Base-by-base conservation (phyloP, 2,113 vertebrate species). In the Polypterus bichir region DNA sequence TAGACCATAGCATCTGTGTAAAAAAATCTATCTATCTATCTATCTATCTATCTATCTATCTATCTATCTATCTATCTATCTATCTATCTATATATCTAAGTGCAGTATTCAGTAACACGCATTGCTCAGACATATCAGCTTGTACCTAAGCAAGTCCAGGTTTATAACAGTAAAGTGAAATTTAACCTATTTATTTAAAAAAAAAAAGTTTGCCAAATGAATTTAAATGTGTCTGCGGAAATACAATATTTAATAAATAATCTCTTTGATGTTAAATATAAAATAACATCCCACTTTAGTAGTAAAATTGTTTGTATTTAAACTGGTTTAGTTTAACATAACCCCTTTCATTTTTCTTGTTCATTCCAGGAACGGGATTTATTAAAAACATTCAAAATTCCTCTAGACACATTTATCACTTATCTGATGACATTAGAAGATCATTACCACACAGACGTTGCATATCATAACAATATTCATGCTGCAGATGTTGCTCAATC, bases 351-450 rank as follows among this genome's bases (percentile, higher is more conserved):
- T 52, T 68, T 0, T 48, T 65, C 62, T 75, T 52, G 72, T 68
- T 51, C 6, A 69, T 64, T 74, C 2, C 68, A 98, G 96, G 96
- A 98, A 76, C 88, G 96, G 49, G 96, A 98, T 76, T 86, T 98
- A 73, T 81, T 98, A 73, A 97, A 97, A 87, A 98, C 93, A 1
- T 98, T 98, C 79, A 97, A 97, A 83, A 98, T 98, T 86, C 96
- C 91, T 80, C 87, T 91, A 45, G 94, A 97, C 76, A 98, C 94
- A 71, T 90, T 98, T 84, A 89, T 98, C 78, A 97, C 94, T 5
- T 98, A 97, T 70, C 81, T 98, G 79, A 94, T 98, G 94, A 98
- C 96, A 64, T 86, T 98, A 69, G 96, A 98, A 83, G 96, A 98
- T 77, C 96, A 98, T 79, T 98, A 98, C 69, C 96, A 97, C 63